A percentile compares a stretch with the other conserved stretches of the same genome.
phyloP scores from a whole-genome alignment of 2,797 vertebrate species.

The Anisognathus igniventris region DNA sequence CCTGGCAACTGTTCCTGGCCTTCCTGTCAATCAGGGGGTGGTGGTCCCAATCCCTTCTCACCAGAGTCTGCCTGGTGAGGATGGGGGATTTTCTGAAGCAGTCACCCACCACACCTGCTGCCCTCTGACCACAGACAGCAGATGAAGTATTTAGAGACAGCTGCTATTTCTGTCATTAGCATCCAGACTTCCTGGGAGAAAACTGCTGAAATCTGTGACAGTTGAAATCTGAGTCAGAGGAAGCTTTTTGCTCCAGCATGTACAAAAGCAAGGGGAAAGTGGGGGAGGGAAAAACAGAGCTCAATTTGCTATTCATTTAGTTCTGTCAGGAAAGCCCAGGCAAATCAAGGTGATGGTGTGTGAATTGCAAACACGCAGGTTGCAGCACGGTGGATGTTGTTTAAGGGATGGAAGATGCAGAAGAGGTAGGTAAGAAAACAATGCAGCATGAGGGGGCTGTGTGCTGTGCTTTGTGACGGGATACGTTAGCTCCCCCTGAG shows the following conservation, averaged over 20 bases:
- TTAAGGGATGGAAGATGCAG: background rate
- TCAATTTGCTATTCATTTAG: background rate
- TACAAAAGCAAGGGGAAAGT: background rate
- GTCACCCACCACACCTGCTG: background rate
- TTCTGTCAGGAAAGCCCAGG: background rate
- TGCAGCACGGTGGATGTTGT: accelerated
- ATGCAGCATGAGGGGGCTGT: background rate
- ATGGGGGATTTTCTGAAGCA: background rate
- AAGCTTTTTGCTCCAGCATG: background rate
- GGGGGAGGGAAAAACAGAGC: background rate
- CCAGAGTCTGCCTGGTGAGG: background rate
- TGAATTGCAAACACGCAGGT: accelerated
- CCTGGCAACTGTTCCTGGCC: background rate
- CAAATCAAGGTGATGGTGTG: accelerated
- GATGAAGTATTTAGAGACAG: background rate
- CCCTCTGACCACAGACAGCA: background rate
- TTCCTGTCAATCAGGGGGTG: background rate
- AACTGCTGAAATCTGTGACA: constrained; percentile 27
- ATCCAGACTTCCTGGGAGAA: constrained; percentile 12
- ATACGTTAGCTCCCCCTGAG: background rate
- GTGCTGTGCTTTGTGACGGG: background rate
- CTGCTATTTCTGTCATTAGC: constrained; percentile 23
- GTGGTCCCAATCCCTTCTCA: background rate
- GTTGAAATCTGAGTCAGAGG: constrained; percentile 41
- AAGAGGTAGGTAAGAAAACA: background rate